Evolutionary conservation across 2,888 invertebrate species (phyloP).

Genomic region (Microctonus brassicae): DNA sequence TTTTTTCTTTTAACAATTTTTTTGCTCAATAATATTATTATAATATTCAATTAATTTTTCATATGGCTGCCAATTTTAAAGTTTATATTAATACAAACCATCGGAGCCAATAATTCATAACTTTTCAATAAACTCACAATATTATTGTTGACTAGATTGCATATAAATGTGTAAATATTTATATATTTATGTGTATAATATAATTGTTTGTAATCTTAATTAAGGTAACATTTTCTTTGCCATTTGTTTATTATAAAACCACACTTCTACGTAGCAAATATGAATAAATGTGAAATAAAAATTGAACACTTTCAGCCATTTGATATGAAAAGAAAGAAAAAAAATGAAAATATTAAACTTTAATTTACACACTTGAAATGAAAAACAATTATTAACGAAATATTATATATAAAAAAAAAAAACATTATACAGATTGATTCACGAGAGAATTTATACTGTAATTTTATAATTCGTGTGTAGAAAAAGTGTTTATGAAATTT

Average conservation of each 20-base stretch:
- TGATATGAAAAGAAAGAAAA: slow-evolving; percentile 9
- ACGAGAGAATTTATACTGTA: too few species aligned
- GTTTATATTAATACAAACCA: slow-evolving; percentile 62
- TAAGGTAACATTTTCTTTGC: background rate
- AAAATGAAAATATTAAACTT: background rate
- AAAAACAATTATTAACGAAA: background rate
- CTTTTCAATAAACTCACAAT: slow-evolving; percentile 35
- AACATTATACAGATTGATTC: background rate
- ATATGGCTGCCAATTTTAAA: slow-evolving; percentile 49
- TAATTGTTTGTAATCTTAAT: slow-evolving; percentile 32
- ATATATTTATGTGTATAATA: slow-evolving; percentile 42
- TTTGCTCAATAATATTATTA: slow-evolving; percentile 18
- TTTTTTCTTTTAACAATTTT: slow-evolving; percentile 27
- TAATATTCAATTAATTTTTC: slow-evolving; percentile 23
- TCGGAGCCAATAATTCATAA: slow-evolving; percentile 50
- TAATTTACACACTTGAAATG: background rate
- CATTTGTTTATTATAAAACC: background rate
- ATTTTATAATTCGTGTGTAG: background rate
- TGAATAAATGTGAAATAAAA: background rate
- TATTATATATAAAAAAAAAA: too few species aligned
- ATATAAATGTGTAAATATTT: slow-evolving; percentile 43
- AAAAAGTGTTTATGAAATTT: background rate
- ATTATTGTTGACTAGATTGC: slow-evolving; percentile 35
- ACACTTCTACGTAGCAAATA: slow-evolving; percentile 7
- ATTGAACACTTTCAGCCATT: background rate